A percentile compares a stretch with the other conserved stretches of the same genome.
phyloP scores from a whole-genome alignment of 2,888 invertebrate genomes.

The Eurytoma adleriae region DNA sequence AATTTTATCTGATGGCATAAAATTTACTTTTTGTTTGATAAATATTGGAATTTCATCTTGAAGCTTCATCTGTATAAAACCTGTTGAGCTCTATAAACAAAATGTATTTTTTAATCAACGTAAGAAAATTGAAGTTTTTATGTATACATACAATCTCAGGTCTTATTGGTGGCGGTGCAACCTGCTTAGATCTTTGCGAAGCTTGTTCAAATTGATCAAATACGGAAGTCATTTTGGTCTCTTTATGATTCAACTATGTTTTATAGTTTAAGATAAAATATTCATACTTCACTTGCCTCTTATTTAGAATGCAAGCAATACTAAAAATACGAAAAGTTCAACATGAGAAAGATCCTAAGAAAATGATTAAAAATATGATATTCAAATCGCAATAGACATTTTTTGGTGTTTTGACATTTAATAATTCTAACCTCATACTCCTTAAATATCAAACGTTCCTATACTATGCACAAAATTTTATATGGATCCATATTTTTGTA shows the following conservation, averaged over 20 bases:
- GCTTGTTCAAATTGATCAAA: conserved; percentile 91
- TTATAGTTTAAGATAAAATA: conserved; percentile 5
- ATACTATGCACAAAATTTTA: neutral
- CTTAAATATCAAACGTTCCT: neutral
- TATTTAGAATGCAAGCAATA: neutral
- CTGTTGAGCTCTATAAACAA: conserved; percentile 75
- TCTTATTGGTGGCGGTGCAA: conserved; percentile 71
- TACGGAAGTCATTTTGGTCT: conserved; percentile 84
- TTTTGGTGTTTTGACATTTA: conserved; percentile 14
- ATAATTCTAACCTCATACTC: conserved; percentile 12
- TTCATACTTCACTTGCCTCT: neutral
- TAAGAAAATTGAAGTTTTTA: conserved; percentile 41
- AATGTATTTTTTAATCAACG: conserved; percentile 43
- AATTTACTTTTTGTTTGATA: conserved; percentile 88
- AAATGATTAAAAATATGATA: neutral
- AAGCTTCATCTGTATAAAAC: conserved; percentile 80
- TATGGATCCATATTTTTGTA: neutral
- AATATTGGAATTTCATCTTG: conserved; percentile 91
- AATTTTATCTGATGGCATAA: conserved; percentile 87
- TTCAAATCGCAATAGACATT: neutral
- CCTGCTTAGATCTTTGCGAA: conserved; percentile 78
- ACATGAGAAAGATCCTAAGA: neutral
- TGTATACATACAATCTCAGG: conserved; percentile 77
- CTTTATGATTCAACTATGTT: neutral
- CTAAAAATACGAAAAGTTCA: neutral